These are phyloP conservation scores for Meloidogyne floridensis DNA, from an alignment of 1,140 invertebrate genomes.

Conservation along the genomic window DNA sequence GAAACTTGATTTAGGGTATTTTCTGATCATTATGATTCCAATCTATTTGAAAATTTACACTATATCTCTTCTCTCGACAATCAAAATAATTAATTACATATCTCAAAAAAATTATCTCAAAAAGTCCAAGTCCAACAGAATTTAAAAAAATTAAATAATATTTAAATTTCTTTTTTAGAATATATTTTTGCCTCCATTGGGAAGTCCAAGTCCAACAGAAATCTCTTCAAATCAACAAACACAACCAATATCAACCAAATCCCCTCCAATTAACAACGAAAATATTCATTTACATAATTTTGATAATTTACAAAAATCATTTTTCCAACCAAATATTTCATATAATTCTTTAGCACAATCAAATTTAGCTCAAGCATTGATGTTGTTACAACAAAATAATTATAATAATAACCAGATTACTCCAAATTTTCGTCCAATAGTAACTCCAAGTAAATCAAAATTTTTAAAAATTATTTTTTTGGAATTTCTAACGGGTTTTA, in stretches of 20 bases:
- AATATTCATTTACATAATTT: neutral
- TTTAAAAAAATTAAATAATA: neutral
- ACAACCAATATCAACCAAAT: neutral
- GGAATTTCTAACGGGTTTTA: too few species aligned
- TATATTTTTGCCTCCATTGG: neutral
- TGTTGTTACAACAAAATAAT: neutral
- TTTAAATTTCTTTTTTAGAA: neutral
- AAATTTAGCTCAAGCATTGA: neutral
- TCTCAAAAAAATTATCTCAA: too few species aligned
- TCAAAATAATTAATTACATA: too few species aligned
- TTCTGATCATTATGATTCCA: too few species aligned
- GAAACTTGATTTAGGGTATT: too few species aligned
- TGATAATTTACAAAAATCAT: neutral
- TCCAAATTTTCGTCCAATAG: neutral
- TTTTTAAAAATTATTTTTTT: neutral
- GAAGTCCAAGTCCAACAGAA: slow-evolving; percentile 5
- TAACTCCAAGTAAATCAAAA: neutral
- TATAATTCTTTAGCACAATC: neutral
- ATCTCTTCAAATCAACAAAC: neutral
- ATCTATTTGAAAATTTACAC: too few species aligned
- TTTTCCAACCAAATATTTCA: neutral
- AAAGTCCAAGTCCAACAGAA: too few species aligned
- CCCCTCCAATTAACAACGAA: neutral
- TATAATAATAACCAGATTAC: neutral
- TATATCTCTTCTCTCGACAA: too few species aligned